Evolutionary conservation across 2,113 vertebrate genomes (phyloP).

Genomic region (Lontra canadensis): DNA sequence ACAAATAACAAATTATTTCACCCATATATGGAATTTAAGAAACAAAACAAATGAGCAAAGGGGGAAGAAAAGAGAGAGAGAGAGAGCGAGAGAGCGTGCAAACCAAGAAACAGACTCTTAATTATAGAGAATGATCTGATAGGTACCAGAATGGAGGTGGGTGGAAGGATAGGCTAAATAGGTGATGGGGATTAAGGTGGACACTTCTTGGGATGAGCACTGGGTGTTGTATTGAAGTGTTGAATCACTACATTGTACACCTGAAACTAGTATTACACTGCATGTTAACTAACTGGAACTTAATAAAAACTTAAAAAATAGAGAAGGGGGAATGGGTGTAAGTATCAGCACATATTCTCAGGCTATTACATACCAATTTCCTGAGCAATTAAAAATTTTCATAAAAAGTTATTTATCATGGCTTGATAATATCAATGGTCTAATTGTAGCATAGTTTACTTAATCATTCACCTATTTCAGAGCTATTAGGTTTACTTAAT

Average conservation of each 20-base stretch:
- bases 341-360: not conserved
- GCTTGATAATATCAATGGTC: not conserved
- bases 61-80: too few species aligned
- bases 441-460: not conserved
- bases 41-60: not conserved
- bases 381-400: not conserved
- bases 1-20: not conserved
- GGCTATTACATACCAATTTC: not conserved
- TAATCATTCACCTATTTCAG: not conserved
- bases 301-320: not conserved
- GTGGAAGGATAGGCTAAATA: not conserved
- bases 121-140: not conserved
- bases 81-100: not conserved
- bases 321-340: not conserved
- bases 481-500: not conserved
- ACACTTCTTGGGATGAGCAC: not conserved
- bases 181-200: not conserved
- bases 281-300: not conserved
- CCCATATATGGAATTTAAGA: not conserved
- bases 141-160: not conserved
- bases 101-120: not conserved
- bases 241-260: not conserved
- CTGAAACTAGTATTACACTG: not conserved
- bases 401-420: not conserved
- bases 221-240: not conserved